Conservation (phyloP, 1,140 invertebrate genomes). For the Drosophila santomea region DNA sequence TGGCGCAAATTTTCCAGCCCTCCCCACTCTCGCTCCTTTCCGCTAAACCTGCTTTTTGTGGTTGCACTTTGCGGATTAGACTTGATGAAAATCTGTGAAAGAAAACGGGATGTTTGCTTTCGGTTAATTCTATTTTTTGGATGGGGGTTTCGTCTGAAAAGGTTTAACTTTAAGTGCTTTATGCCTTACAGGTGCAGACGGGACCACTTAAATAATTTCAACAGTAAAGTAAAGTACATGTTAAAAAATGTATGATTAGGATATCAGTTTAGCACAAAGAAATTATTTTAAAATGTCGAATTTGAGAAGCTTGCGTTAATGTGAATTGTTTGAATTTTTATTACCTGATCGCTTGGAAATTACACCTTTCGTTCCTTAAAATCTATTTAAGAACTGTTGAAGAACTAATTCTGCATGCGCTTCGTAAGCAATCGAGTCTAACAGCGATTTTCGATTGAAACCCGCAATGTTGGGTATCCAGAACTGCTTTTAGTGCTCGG, state of each 20-base stretch:
- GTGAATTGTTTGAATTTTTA: too few relatives aligned
- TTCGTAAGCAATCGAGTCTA: neutral
- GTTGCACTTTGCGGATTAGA: constrained; percentile 50
- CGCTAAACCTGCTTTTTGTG: constrained; percentile 21
- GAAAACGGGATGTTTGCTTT: constrained; percentile 8
- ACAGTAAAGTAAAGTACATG: too few relatives aligned
- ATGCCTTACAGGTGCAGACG: too few relatives aligned
- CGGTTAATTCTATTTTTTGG: constrained; percentile 31
- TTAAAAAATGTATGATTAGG: too few relatives aligned
- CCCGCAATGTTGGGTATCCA: neutral
- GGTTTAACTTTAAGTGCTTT: constrained; percentile 8
- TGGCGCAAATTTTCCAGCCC: constrained; percentile 35
- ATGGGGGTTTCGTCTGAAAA: neutral
- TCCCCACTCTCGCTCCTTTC: neutral
- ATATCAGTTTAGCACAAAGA: neutral
- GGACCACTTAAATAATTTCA: neutral
- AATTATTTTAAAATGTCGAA: too few relatives aligned
- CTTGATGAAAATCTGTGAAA: constrained; percentile 1
- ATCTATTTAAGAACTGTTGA: too few relatives aligned
- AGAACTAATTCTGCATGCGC: too few relatives aligned
- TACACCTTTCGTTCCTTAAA: too few relatives aligned
- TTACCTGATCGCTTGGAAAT: too few relatives aligned
- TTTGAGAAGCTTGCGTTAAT: too few relatives aligned
- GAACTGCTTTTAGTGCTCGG: constrained; percentile 16
- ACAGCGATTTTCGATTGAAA: neutral